Percentiles rank a stretch among this genome's conserved stretches.
Conservation (phyloP, 2,113 vertebrate genomes). For the Sebastes schlegelii region DNA sequence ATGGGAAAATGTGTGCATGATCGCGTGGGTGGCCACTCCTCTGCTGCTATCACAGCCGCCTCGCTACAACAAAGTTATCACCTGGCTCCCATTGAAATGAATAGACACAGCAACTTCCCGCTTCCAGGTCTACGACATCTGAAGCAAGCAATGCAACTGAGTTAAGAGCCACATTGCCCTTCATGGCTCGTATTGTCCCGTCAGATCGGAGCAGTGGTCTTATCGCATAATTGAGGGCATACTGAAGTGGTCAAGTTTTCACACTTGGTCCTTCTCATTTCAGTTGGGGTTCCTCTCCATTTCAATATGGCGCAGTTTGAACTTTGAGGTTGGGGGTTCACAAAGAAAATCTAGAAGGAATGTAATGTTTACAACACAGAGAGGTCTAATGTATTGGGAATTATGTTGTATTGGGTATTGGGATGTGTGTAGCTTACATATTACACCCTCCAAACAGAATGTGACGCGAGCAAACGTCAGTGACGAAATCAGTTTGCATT, state of each 20-base stretch:
- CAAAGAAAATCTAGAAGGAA: too few relatives aligned
- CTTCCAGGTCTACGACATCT: background rate
- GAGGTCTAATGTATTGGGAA: too few relatives aligned
- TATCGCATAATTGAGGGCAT: background rate
- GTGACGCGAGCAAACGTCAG: too few relatives aligned
- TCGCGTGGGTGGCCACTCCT: background rate
- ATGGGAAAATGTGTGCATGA: background rate
- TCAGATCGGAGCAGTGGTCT: slow-evolving; percentile 5
- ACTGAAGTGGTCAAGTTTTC: slow-evolving; percentile 24
- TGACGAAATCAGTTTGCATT: too few relatives aligned
- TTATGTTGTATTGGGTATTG: too few relatives aligned
- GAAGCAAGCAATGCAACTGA: background rate
- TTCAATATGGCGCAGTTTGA: background rate
- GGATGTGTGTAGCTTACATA: too few relatives aligned
- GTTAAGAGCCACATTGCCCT: background rate
- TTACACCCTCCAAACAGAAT: too few relatives aligned
- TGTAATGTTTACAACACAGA: too few relatives aligned
- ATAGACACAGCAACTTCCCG: background rate
- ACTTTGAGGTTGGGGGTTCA: too few relatives aligned
- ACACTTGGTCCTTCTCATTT: slow-evolving; percentile 14
- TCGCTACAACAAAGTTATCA: background rate
- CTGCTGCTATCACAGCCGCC: background rate
- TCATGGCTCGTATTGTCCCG: slow-evolving; percentile 29
- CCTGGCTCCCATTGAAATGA: background rate
- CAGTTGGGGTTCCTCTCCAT: slow-evolving; percentile 13